phyloP scores from a whole-genome alignment of 2,113 vertebrate species.

The Psittacula cyanocephala region DNA sequence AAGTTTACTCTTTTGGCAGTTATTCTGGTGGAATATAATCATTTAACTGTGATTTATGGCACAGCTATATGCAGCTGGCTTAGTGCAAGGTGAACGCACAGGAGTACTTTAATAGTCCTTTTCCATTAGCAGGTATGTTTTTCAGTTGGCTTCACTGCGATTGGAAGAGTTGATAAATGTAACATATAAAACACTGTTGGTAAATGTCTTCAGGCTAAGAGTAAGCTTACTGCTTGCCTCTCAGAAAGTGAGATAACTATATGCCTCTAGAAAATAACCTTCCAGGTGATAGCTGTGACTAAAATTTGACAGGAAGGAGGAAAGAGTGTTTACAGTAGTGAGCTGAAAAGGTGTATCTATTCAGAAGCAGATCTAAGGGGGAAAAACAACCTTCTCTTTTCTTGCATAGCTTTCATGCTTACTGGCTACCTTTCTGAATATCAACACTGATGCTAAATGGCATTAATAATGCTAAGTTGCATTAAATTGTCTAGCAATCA shows the following conservation, averaged over 20 bases:
- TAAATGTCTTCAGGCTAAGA: slow-evolving; percentile 42
- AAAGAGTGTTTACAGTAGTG: neutral
- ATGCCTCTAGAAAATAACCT: slow-evolving; percentile 40
- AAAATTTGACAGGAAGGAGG: neutral
- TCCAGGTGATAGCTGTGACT: slow-evolving; percentile 35
- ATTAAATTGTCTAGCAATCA: slow-evolving; percentile 71
- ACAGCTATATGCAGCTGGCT: slow-evolving; percentile 24
- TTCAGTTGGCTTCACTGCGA: slow-evolving; percentile 17
- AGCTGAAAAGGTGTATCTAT: neutral
- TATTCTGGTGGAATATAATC: neutral
- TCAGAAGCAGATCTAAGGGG: neutral
- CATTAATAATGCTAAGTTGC: slow-evolving; percentile 67
- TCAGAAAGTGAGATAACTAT: slow-evolving; percentile 25
- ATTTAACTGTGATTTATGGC: neutral
- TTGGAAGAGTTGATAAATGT: slow-evolving; percentile 19
- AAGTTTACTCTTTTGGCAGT: neutral
- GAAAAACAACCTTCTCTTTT: neutral
- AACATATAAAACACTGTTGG: slow-evolving; percentile 6
- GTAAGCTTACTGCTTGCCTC: slow-evolving; percentile 11
- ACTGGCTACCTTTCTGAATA: neutral
- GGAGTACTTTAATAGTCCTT: slow-evolving; percentile 41
- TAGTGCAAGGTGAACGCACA: slow-evolving; percentile 34
- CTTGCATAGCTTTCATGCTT: neutral
- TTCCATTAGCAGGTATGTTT: slow-evolving; percentile 16
- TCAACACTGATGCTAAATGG: neutral